Base-by-base conservation (phyloP, 1,140 invertebrate species). In the Pogonomyrmex californicus region DNA sequence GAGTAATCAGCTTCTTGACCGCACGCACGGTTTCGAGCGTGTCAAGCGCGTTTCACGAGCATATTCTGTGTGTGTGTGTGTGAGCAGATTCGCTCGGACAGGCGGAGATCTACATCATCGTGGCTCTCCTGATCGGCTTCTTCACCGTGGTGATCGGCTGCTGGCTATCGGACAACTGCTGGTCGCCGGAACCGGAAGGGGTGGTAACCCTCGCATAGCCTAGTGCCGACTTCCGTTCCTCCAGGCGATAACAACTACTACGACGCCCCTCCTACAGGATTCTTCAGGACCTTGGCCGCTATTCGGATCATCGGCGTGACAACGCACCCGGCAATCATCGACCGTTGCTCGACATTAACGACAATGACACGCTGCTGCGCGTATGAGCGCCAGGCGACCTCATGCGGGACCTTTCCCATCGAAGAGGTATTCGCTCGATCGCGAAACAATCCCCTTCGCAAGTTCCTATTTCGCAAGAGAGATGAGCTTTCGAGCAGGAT, bases 161-260 rank as follows among this genome's bases (percentile, higher is more conserved):
- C 94, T 97, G 97, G 97, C 95, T 97, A 54, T 97, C 97, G 2
- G 97, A 97, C 96, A 97, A 97, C 94, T 97, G 97, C 93, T 97
- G 97, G 97, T 97, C 97, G 63, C 97, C 97, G 68, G 97, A 97
- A 91, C 97, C 97, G 23, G 97, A 97, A 90, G 96, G 96, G 77
- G 94, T 96, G 65, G 93, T 96, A 82, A 96, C 96, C 66, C 95
- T 97, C 90, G 97, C 97, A 93, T 97, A 97, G 97, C 96, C 96
- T 87, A 92, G 90, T 91, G 91, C 90, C 10, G 91, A 91, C 83
- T 91, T 91, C 90, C 87, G 90, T 86, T 10, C 90, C 77, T 92
- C 91, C 38, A 92, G 91, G 85, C 91, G 91, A 92, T 92, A 92
- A 92, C 91, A 92, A 91, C 90, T 90, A 92, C 79, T 86, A 87